Evolutionary conservation across 2,797 vertebrate genomes (phyloP), one percentile per base, ranked within the genome.

Genomic region (Eospalax fontanierii): DNA sequence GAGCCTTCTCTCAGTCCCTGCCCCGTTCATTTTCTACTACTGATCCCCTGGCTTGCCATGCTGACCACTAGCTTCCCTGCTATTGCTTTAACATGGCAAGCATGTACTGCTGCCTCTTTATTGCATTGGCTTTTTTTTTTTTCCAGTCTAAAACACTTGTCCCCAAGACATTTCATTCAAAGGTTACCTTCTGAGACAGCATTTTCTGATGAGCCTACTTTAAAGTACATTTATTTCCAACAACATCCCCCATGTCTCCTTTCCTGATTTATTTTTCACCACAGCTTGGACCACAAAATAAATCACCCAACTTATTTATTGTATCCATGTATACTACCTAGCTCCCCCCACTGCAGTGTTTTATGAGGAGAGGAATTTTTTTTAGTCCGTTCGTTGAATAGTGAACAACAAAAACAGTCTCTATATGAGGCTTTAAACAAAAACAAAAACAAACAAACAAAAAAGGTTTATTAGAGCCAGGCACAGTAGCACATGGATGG

Each of bases 321-420:
- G 66, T 30, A 76, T 86, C 78, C 54, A 80, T 43, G 9, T 46
- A 30, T 73, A 86, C 24, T 50, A 66, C n/a, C 54, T 80, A 93
- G 68, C 50, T 82, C 40, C 71, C 2, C 4, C 18, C 19, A 70
- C 21, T 8, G 86, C 28, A 80, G n/a, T 66, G 57, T 93, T 96
- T 94, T 80, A 83, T 21, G 1, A 87, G 50, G 50, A 82, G 22
- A 57, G 54, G 12, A 57, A 50, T 66, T 84, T 38, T 92, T 76
- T 76, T 83, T 75, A 11, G 73, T 95, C 87, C 74, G 16, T 90
- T 92, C 46, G 84, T 33, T 73, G 38, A 68, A 57, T n/a, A 94
- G 68, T 83, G 54, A 59, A 63, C 28, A 68, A 35, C 61, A 38
- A 61, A 11, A 90, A 38, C 0, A 75, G 22, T 76, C 40, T 46